Evolutionary conservation across 2,888 invertebrate genomes (phyloP), one percentile per base, ranked within the genome.

Genomic region (Eupithecia exiguata): DNA sequence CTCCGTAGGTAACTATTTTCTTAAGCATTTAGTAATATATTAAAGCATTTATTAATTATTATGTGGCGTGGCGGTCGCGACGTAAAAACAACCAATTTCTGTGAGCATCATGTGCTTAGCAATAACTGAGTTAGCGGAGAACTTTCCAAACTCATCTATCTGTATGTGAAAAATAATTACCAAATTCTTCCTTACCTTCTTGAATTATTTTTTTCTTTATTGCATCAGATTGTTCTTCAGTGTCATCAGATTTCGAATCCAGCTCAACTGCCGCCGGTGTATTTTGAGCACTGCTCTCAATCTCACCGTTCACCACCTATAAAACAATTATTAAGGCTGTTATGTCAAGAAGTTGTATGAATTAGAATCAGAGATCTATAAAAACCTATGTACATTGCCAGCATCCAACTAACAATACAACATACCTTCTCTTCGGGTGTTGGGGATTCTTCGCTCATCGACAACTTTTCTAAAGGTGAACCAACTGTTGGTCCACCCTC

Each of bases 231-330:
- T 83, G 10, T n/a, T 83, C 70, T 83, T 84, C 84, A 10, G 79
- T 63, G 84, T 92, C 88, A 86, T 92, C 95, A 89, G 95, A 81
- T 75, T 91, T 89, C 66, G 83, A 76, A 53, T 91, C 92, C 30
- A 84, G 80, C 4, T 86, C 84, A 0, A 89, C 87, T 66, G 87
- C 21, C 21, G 5, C 91, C 0, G 93, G 92, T 62, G 93, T 93
- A 79, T 89, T 94, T 77, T 94, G 93, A 0, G 91, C 91, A 77
- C 93, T 93, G 71, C 92, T 93, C 36, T 94, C 93, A 10, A 93
- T 53, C 53, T 12, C 21, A 3, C 10, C 86, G 74, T 92, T 90
- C 14, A 93, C 90, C 12, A 92, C 92, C 91, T 93, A 3, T 77
- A 2, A 70, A 68, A 46, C 9, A 62, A 67, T 9, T 62, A 67